phyloP scores from a whole-genome alignment of 2,888 invertebrate species.

The Mycalesis mineus region DNA sequence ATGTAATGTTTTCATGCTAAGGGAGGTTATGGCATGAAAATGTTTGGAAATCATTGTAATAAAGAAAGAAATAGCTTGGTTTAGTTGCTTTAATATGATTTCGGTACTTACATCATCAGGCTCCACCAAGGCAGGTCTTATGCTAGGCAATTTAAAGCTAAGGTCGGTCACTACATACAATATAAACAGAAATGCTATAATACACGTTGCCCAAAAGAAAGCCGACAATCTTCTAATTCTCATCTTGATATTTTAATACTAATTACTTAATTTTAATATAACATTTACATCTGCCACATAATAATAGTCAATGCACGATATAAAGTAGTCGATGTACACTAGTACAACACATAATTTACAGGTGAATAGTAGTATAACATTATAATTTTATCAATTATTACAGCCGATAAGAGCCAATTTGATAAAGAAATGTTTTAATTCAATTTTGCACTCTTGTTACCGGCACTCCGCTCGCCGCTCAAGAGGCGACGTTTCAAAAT shows the following conservation, averaged over 20 bases:
- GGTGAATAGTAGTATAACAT: not conserved
- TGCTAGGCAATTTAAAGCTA: slow-evolving; percentile 78
- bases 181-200: slow-evolving; percentile 80
- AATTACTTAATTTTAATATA: not conserved
- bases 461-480: not conserved
- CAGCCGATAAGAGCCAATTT: slow-evolving; percentile 12
- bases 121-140: slow-evolving; percentile 74
- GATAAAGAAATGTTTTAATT: slow-evolving; percentile 2
- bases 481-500: not conserved
- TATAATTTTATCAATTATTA: slow-evolving; percentile 1
- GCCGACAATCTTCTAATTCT: slow-evolving; percentile 77
- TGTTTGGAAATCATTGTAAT: no score
- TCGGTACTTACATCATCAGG: slow-evolving; percentile 78
- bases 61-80: no score
- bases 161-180: slow-evolving; percentile 82
- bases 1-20: no score
- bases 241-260: slow-evolving; percentile 52
- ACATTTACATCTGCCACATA: not conserved
- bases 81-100: no score
- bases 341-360: not conserved
- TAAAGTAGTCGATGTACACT: not conserved
- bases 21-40: no score
- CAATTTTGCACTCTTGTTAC: not conserved
- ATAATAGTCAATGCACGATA: not conserved
- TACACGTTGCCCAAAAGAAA: slow-evolving; percentile 79